Base-by-base conservation (phyloP, 2,888 invertebrate genomes). In the Nomada ruficornis region DNA sequence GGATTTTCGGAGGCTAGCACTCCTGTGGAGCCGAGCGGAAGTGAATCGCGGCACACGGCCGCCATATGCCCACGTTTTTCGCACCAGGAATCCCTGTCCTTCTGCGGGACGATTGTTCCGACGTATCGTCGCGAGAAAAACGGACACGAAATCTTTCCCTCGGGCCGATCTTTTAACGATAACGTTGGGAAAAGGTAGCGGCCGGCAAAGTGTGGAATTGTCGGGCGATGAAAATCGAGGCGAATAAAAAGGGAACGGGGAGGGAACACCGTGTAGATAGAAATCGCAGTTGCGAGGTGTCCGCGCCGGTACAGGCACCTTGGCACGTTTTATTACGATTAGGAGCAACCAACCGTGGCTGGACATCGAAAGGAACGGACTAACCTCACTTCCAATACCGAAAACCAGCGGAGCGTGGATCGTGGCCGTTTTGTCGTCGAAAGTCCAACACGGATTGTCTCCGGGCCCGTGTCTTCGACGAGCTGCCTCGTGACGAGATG, bases 271-370 rank as follows among this genome's bases (percentile, higher is more conserved):
- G 59, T n/a, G 54, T 10, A 88, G 91, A 91, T 92, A 92, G 92
- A 93, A 92, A 93, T 93, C 93, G 62, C 13, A 90, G 91, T 88
- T 91, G 88, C 89, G 89, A 91, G 91, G 90, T 89, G 91, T 89
- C 88, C 90, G 89, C 87, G 90, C 88, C 89, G 90, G 90, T 90
- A 88, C 47, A n/a, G 90, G 85, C 90, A 93, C 93, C 93, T 93
- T 93, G 93, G 93, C 93, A 93, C 93, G 91, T 93, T 93, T 88
- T 92, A 93, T 94, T 93, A 92, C 91, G 92, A 93, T 93, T 92
- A 92, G 92, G 89, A 88, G 91, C 93, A 91, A 89, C 90, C 90
- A 92, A 93, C 92, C 93, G 93, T 94, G 89, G 88, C 88, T 54
- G 80, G 84, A 83, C 84, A 80, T 81, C 79, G 83, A 81, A 62